Evolutionary conservation across 1,140 invertebrate genomes (phyloP).

Genomic region (Neotoxoptera formosana): DNA sequence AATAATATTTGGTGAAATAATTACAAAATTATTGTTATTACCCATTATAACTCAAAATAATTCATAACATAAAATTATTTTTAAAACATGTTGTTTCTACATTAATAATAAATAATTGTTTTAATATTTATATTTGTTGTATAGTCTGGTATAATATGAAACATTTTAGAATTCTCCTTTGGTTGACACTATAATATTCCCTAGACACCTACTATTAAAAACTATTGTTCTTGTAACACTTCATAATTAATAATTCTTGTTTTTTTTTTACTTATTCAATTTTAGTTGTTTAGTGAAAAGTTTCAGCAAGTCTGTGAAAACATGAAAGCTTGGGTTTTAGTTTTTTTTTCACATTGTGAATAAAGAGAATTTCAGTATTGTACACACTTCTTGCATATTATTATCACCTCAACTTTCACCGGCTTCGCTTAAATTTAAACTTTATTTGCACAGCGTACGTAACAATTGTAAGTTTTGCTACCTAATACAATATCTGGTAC

Average conservation of each 20-base stretch:
- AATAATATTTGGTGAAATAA: not conserved
- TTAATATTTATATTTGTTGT: not conserved
- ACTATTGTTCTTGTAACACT: not conserved
- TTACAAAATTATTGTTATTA: not conserved
- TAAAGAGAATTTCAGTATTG: not conserved
- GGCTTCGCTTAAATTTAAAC: not conserved
- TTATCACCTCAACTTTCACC: not conserved
- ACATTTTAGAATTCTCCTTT: not conserved
- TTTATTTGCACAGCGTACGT: not conserved
- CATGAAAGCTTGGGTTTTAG: not conserved
- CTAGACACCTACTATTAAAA: not conserved
- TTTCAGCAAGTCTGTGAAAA: not conserved
- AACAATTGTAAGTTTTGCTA: not conserved
- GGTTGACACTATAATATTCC: not conserved
- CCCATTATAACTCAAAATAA: not conserved
- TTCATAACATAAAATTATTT: not conserved
- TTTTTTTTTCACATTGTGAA: not conserved
- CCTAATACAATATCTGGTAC: not conserved
- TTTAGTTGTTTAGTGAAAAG: not conserved
- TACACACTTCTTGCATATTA: not conserved
- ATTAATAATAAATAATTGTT: not conserved
- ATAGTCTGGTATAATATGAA: not conserved
- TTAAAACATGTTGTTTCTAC: not conserved
- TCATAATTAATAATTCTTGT: not conserved
- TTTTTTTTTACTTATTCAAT: not conserved